phyloP scores from a whole-genome alignment of 2,888 invertebrate species.

The Pecten maximus region DNA sequence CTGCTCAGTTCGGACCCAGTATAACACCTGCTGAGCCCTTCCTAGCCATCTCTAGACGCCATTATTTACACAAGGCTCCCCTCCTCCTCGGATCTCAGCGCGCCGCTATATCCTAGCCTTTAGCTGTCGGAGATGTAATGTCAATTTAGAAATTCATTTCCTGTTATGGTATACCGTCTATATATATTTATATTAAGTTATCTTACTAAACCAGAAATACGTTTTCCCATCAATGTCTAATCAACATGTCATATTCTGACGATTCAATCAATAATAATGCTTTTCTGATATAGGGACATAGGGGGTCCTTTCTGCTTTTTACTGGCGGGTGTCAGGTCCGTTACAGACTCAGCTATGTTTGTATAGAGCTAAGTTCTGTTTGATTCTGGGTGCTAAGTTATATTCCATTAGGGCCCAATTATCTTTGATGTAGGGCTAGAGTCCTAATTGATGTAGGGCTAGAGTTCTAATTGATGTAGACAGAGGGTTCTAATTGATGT shows the following conservation, averaged over 20 bases:
- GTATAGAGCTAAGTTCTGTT: background rate
- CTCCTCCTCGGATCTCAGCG: background rate
- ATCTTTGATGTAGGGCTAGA: background rate
- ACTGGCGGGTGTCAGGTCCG: background rate
- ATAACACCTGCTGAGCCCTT: background rate
- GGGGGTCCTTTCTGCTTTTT: background rate
- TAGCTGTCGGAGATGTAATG: conserved; percentile 20
- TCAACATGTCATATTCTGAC: background rate
- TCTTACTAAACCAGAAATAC: background rate
- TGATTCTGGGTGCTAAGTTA: too few species aligned
- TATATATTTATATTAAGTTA: conserved; percentile 20
- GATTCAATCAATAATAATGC: background rate
- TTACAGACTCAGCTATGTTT: background rate
- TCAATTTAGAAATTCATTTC: conserved; percentile 30
- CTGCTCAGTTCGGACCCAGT: background rate
- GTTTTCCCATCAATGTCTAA: background rate
- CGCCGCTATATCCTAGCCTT: background rate
- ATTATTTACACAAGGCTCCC: background rate
- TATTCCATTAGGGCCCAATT: too few species aligned
- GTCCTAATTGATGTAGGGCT: background rate
- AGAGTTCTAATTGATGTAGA: too few species aligned
- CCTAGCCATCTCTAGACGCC: background rate
- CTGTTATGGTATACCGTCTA: background rate
- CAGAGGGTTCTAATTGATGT: too few species aligned
- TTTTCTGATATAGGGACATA: background rate